Conservation (phyloP, 2,888 invertebrate species). For the Lissocephala sabroskyi region DNA sequence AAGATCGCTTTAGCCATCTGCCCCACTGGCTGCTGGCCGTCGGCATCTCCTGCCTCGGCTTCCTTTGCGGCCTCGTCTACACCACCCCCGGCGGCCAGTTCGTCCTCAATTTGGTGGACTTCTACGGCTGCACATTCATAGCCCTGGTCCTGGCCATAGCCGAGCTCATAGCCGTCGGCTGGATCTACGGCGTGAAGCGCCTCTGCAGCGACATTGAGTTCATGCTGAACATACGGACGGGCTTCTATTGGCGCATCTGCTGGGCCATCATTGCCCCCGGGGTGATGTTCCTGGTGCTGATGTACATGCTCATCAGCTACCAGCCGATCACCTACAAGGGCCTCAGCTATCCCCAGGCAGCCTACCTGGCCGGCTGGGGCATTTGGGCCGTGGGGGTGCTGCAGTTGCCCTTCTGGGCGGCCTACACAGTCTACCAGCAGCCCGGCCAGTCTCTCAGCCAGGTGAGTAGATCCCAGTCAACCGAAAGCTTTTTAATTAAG, state of each 20-base stretch:
- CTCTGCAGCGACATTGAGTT: constrained; percentile 84
- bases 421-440: constrained; percentile 65
- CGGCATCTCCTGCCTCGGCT: constrained; percentile 73
- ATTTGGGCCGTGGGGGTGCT: constrained; percentile 73
- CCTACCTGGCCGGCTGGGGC: constrained; percentile 75
- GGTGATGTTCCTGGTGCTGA: constrained; percentile 79
- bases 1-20: constrained; percentile 72
- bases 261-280: constrained; percentile 84
- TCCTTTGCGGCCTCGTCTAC: constrained; percentile 76
- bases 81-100: constrained; percentile 83
- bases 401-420: constrained; percentile 73
- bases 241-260: constrained; percentile 85
- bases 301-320: constrained; percentile 79
- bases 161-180: constrained; percentile 81
- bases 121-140: constrained; percentile 83
- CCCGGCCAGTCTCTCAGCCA: constrained; percentile 39
- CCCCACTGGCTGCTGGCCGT: constrained; percentile 75
- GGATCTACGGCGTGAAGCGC: constrained; percentile 83
- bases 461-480: constrained; percentile 22
- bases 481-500: not conserved
- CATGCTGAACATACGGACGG: constrained; percentile 79
- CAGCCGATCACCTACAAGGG: constrained; percentile 77
- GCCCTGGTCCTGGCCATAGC: constrained; percentile 79
- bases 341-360: constrained; percentile 76
- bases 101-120: constrained; percentile 81